A percentile compares a stretch with the other conserved stretches of the same genome.
phyloP scores from a whole-genome alignment of 1,140 invertebrate species.

The Aphis gossypii region DNA sequence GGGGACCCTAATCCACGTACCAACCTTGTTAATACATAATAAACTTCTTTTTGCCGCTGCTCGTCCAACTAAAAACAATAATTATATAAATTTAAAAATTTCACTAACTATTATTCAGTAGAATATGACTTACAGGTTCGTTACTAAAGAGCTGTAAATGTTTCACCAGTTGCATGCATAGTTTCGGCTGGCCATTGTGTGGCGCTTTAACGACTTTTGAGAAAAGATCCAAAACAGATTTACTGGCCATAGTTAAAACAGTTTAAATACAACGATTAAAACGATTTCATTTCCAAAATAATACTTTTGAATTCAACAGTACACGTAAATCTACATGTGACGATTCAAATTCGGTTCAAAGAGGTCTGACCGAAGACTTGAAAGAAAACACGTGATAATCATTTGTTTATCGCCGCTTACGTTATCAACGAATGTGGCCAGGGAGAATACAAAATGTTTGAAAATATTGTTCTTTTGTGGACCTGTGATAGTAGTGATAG shows the following conservation, averaged over 20 bases:
- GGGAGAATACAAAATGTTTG: neutral
- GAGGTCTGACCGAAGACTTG: neutral
- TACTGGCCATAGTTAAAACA: conserved; percentile 34
- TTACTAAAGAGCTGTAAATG: conserved; percentile 23
- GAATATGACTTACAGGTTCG: neutral
- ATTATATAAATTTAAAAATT: neutral
- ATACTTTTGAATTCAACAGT: neutral
- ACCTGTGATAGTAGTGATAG: no score
- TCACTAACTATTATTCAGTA: neutral
- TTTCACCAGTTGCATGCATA: conserved; percentile 55
- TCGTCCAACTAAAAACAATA: conserved; percentile 33
- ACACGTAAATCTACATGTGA: conserved; percentile 35
- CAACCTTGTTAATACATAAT: conserved; percentile 53
- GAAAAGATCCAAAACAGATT: conserved; percentile 49
- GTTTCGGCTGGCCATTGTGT: conserved; percentile 38
- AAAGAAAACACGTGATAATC: conserved; percentile 54
- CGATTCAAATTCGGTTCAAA: neutral
- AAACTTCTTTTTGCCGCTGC: conserved; percentile 52
- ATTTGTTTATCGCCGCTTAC: conserved; percentile 52
- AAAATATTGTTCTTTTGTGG: neutral
- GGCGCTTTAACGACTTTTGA: conserved; percentile 33
- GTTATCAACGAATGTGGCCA: neutral
- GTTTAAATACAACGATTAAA: neutral
- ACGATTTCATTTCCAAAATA: conserved; percentile 35
- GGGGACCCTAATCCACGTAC: conserved; percentile 56